Evolutionary conservation across 2,888 invertebrate genomes (phyloP).

Genomic region (Allophyes oxyacanthae): DNA sequence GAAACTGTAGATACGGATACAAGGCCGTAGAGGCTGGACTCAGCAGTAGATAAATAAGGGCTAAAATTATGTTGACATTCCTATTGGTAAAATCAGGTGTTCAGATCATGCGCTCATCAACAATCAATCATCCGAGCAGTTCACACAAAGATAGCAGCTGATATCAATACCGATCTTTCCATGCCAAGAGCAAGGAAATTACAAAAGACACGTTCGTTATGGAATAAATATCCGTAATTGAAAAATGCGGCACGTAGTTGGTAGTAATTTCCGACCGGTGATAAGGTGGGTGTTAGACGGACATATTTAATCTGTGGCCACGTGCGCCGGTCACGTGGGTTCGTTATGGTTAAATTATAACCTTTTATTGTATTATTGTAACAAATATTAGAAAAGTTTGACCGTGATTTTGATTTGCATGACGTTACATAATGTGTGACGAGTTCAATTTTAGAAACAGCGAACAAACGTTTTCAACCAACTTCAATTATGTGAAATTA

Average conservation of each 20-base stretch:
- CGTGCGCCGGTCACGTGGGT: constrained; percentile 26
- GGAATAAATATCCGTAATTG: constrained; percentile 20
- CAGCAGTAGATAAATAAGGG: no score
- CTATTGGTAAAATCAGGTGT: not conserved
- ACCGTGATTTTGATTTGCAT: no score
- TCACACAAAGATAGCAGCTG: constrained; percentile 16
- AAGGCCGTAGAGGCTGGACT: no score
- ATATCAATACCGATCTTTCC: constrained; percentile 13
- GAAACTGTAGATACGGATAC: no score
- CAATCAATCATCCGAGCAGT: constrained; percentile 20
- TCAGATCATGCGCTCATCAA: constrained; percentile 2
- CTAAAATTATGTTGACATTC: no score
- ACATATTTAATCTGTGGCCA: constrained; percentile 16
- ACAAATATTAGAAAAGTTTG: not conserved
- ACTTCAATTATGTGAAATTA: no score
- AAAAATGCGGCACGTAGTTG: constrained; percentile 8
- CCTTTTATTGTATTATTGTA: not conserved
- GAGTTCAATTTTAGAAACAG: no score
- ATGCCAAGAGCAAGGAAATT: constrained; percentile 8
- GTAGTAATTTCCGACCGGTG: constrained; percentile 23
- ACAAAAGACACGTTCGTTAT: constrained; percentile 1
- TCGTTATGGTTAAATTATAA: constrained; percentile 11
- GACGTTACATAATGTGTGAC: no score
- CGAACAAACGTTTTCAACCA: no score
- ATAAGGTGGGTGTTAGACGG: constrained; percentile 34